Evolutionary conservation across 2,888 invertebrate genomes (phyloP).

Genomic region (Andrena marginata): DNA sequence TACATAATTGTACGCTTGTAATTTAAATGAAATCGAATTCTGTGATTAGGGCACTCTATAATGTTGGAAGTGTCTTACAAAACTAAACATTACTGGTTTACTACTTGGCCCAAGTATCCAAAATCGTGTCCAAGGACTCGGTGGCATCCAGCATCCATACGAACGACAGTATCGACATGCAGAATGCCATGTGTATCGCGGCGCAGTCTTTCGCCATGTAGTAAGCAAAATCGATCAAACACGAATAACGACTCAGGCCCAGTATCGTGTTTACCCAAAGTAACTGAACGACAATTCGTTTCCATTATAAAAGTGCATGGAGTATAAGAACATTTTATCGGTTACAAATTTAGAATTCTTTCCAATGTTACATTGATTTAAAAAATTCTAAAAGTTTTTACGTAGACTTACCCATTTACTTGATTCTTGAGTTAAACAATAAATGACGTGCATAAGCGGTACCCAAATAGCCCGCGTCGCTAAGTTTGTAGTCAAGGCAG

Average conservation of each 20-base stretch:
- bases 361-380: not conserved
- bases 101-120: constrained; percentile 81
- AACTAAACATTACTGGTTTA: constrained; percentile 63
- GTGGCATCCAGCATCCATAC: constrained; percentile 84
- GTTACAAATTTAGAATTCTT: not conserved
- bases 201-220: constrained; percentile 78
- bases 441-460: constrained; percentile 79
- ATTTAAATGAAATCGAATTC: not conserved
- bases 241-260: constrained; percentile 72
- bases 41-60: constrained; percentile 15
- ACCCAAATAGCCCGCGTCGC: constrained; percentile 80
- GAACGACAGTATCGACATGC: constrained; percentile 80
- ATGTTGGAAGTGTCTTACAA: constrained; percentile 39
- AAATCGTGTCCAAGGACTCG: constrained; percentile 80
- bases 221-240: constrained; percentile 70
- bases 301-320: not conserved
- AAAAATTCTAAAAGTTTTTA: not conserved
- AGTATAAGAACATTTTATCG: not conserved
- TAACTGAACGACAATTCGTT: constrained; percentile 65
- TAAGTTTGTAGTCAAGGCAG: constrained; percentile 82
- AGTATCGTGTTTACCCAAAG: constrained; percentile 75
- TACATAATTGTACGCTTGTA: not conserved
- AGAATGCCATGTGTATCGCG: constrained; percentile 77
- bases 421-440: constrained; percentile 81
- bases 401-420: constrained; percentile 77